Conservation (phyloP, 2,113 vertebrate genomes). For the Silurus asotus region DNA sequence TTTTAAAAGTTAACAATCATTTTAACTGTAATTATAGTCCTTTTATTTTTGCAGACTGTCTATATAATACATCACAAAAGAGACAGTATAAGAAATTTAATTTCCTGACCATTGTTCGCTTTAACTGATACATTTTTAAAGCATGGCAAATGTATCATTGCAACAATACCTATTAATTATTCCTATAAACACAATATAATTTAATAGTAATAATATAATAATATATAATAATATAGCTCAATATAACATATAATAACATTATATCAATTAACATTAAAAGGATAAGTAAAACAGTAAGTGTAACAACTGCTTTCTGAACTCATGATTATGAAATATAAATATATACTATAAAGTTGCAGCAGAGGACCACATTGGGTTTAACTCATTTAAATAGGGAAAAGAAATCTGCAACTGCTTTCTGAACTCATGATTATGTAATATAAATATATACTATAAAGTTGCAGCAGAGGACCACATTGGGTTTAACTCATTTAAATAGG, state of each 20-base stretch:
- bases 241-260: no score
- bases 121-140: background rate
- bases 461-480: background rate
- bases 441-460: no score
- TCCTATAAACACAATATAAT: no score
- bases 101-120: background rate
- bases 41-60: background rate
- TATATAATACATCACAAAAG: background rate
- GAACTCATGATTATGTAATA: no score
- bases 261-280: no score
- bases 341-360: background rate
- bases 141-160: background rate
- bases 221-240: no score
- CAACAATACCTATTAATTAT: background rate
- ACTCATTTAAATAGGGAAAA: no score
- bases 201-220: no score
- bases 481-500: background rate
- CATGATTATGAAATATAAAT: no score
- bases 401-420: no score
- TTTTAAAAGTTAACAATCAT: slow-evolving; percentile 4
- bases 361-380: background rate
- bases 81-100: background rate
- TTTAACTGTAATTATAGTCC: background rate
- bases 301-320: no score
- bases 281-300: no score